Evolutionary conservation across 2,888 invertebrate species (phyloP).

Genomic region (Diogma glabrata): DNA sequence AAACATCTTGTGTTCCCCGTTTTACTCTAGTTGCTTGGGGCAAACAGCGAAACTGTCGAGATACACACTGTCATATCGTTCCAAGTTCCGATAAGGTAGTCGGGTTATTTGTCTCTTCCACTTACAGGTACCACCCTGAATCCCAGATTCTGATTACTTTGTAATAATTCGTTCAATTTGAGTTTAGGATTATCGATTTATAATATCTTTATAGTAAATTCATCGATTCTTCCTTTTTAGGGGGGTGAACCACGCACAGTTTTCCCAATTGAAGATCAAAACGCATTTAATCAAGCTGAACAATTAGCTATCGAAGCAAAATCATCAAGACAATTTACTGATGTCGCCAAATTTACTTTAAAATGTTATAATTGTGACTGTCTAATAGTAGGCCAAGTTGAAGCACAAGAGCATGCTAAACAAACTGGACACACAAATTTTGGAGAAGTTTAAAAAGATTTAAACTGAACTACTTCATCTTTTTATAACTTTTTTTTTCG

Average conservation of each 20-base stretch:
- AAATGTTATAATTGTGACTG: constrained; percentile 73
- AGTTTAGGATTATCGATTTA: too few relatives aligned
- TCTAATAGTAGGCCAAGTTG: constrained; percentile 63
- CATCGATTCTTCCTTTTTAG: constrained; percentile 35
- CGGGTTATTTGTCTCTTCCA: too few relatives aligned
- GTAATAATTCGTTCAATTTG: too few relatives aligned
- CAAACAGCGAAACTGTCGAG: too few relatives aligned
- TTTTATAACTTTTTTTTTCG: background rate
- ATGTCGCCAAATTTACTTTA: constrained; percentile 74
- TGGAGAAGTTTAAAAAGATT: constrained; percentile 69
- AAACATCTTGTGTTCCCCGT: too few relatives aligned
- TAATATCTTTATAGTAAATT: background rate
- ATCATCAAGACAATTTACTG: constrained; percentile 80
- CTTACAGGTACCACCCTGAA: too few relatives aligned
- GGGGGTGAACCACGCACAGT: constrained; percentile 64
- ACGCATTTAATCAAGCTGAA: constrained; percentile 65
- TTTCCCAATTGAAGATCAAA: constrained; percentile 63
- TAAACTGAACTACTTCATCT: too few relatives aligned
- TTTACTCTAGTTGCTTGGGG: too few relatives aligned
- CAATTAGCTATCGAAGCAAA: constrained; percentile 80
- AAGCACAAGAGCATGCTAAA: constrained; percentile 77
- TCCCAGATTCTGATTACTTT: too few relatives aligned
- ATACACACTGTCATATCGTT: too few relatives aligned
- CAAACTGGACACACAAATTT: constrained; percentile 72
- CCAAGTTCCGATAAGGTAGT: too few relatives aligned